Percentiles rank a stretch among this genome's conserved stretches.
Evolutionary conservation across 2,113 vertebrate species (phyloP).

Genomic region (Nycticorax nycticorax): DNA sequence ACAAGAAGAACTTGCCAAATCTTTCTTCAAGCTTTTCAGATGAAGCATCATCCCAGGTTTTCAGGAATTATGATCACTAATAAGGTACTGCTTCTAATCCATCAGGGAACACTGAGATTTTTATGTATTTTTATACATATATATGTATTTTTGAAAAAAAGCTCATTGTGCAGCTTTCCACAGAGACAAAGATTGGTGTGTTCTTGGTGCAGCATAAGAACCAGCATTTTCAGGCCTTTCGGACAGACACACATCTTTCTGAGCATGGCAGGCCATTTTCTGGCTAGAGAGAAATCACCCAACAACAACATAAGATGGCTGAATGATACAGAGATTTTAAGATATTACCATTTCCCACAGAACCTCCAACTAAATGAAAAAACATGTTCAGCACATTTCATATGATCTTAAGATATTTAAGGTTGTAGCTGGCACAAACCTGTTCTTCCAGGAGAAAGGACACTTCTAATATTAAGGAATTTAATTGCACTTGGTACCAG

Average conservation of each 20-base stretch:
- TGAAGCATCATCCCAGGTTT: not conserved
- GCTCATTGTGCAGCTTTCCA: slow-evolving; percentile 32
- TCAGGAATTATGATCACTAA: not conserved
- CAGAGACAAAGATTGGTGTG: slow-evolving; percentile 9
- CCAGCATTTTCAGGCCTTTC: slow-evolving; percentile 61
- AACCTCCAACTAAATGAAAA: not conserved
- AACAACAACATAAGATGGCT: slow-evolving; percentile 54
- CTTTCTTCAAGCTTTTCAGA: slow-evolving; percentile 6
- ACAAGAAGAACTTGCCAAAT: not conserved
- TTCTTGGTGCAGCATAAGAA: slow-evolving; percentile 52
- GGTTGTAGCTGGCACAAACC: slow-evolving; percentile 3
- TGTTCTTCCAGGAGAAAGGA: not conserved
- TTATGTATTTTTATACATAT: not conserved
- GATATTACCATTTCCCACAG: not conserved
- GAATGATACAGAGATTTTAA: slow-evolving; percentile 17
- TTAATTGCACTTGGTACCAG: not conserved
- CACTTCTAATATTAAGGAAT: not conserved
- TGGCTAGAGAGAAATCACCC: slow-evolving; percentile 69
- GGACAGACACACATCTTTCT: slow-evolving; percentile 51
- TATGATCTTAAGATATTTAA: not conserved
- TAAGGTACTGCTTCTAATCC: not conserved
- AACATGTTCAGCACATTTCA: not conserved
- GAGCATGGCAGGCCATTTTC: slow-evolving; percentile 55
- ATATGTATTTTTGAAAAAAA: not conserved
- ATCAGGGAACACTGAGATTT: not conserved